Evolutionary conservation across 2,797 vertebrate genomes (phyloP).

Genomic region (Coendou prehensilis): DNA sequence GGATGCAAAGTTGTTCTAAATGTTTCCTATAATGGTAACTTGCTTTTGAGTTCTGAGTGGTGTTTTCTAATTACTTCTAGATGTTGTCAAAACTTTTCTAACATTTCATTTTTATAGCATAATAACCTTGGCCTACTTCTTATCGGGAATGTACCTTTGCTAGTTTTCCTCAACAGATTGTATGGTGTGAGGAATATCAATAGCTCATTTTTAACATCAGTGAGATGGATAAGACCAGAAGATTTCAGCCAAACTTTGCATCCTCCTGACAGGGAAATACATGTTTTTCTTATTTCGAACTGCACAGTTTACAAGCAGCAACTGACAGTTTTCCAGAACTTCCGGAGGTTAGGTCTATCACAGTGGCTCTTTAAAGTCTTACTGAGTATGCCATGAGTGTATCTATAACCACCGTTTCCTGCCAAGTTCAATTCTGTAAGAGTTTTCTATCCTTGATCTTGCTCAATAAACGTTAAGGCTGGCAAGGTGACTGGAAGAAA

Average conservation of each 20-base stretch:
- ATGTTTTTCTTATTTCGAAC: constrained; percentile 86
- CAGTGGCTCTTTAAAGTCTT: constrained; percentile 74
- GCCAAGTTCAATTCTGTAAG: constrained; percentile 78
- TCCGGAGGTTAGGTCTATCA: constrained; percentile 82
- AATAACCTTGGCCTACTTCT: constrained; percentile 75
- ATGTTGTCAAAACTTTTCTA: constrained; percentile 75
- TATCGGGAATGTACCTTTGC: constrained; percentile 83
- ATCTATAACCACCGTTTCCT: constrained; percentile 62
- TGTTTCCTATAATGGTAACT: constrained; percentile 64
- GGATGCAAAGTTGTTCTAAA: not conserved
- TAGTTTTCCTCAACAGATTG: constrained; percentile 87
- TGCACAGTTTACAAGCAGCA: constrained; percentile 85
- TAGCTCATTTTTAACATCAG: constrained; percentile 92
- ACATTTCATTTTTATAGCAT: constrained; percentile 79
- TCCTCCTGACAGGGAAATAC: constrained; percentile 86
- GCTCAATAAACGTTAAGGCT: constrained; percentile 75
- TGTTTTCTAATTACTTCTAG: constrained; percentile 79
- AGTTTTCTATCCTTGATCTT: constrained; percentile 60
- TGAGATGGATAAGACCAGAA: constrained; percentile 87
- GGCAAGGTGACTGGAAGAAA: constrained; percentile 58
- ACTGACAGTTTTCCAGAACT: constrained; percentile 85
- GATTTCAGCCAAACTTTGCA: constrained; percentile 86
- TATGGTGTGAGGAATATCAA: constrained; percentile 89
- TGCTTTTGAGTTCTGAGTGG: constrained; percentile 71
- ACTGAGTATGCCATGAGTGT: constrained; percentile 60